Base-by-base conservation (phyloP, 2,797 vertebrate species). In the Crypturellus tataupa region DNA sequence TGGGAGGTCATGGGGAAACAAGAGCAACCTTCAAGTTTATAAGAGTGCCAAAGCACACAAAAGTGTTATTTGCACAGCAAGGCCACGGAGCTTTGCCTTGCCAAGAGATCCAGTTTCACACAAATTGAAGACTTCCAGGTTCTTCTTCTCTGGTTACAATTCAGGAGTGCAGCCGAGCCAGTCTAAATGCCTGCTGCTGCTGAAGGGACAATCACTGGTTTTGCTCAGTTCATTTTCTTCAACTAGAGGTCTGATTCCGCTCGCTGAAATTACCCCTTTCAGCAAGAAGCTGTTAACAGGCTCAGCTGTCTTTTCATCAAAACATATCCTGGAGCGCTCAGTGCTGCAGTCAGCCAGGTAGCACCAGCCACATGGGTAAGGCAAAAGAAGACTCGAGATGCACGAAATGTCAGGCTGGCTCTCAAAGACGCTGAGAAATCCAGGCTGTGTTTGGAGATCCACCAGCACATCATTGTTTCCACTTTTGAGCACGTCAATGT, bases 141-240 rank as follows among this genome's bases (percentile, higher is more conserved):
- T 73, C 55, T 37, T 69, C 60, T 33, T 49, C 42, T 65, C 39
- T 1, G 0, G 12, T 13, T 44, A 11, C 35, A 72, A 14, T 19
- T 64, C 1, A 0, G 27, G 20, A 71, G 17, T 44, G 27, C 47
- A 69, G 13, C 1, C 0, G 60, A 53, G 33, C 35, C 58, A 58
- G 46, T 10, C 59, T 53, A 75, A 76, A 10, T n/a, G 47, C 39
- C 51, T 33, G 18, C 12, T 46, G 47, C 37, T 35, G 44, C 27
- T 10, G 3, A 42, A 62, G 77, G 21, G 42, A 35, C 31, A 15
- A 29, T 49, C 35, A 2, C 55, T 23, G 27, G 39, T 49, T 68
- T 29, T 44, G 39, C 64, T 56, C 24, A 18, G 16, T 76, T 76
- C 59, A n/a, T 86, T 71, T 80, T 80, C 69, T 89, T 56, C 35